These are phyloP conservation scores for Argyrosomus japonicus DNA, from an alignment of 2,113 vertebrate species.

Conservation along the genomic window DNA sequence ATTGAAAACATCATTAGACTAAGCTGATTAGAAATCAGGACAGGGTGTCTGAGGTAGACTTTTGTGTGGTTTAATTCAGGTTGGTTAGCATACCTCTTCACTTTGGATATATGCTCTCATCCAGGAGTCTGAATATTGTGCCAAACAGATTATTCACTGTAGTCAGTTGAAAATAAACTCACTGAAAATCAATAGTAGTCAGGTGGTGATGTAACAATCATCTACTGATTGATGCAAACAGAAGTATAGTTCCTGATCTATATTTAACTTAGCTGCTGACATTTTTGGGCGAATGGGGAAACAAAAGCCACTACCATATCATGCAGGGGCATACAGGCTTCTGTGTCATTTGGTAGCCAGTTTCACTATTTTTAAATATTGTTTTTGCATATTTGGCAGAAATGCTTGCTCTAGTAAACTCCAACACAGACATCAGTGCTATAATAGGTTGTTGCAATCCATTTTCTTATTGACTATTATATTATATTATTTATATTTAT, in stretches of 20 bases:
- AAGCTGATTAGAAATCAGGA: conserved; percentile 41
- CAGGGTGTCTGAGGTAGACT: conserved; percentile 19
- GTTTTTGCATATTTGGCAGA: conserved; percentile 4
- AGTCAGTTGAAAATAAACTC: not conserved
- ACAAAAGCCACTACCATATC: not conserved
- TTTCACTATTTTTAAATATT: not conserved
- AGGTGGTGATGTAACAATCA: not conserved
- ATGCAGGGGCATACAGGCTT: not conserved
- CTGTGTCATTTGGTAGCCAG: not conserved
- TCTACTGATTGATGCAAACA: not conserved
- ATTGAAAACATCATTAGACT: conserved; percentile 52
- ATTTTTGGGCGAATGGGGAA: not conserved
- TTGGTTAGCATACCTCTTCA: not conserved
- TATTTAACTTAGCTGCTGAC: not conserved
- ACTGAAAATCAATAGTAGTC: not conserved
- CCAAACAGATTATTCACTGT: not conserved
- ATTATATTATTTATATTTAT: not conserved
- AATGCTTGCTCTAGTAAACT: not conserved
- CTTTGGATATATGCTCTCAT: not conserved
- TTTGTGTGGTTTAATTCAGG: conserved; percentile 17
- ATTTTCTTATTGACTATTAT: not conserved
- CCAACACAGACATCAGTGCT: not conserved
- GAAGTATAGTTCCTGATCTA: not conserved
- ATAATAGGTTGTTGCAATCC: not conserved
- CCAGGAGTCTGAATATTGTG: not conserved